phyloP scores from a whole-genome alignment of 2,888 invertebrate genomes.

The Philhelius pedissequus region DNA sequence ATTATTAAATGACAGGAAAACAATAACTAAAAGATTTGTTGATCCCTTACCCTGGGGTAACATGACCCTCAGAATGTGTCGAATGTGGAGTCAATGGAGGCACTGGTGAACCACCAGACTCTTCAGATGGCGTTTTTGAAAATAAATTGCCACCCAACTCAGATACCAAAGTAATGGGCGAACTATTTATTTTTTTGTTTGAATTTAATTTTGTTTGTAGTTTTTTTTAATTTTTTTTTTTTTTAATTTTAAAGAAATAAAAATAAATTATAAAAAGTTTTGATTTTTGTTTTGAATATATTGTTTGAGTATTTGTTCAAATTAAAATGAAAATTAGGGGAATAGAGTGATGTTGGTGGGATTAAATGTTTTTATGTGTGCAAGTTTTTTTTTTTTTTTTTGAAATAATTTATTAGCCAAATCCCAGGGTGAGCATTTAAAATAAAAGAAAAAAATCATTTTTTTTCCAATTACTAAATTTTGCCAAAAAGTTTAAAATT shows the following conservation, averaged over 20 bases:
- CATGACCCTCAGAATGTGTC: conserved; percentile 81
- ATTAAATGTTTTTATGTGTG: conserved; percentile 24
- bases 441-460: conserved; percentile 63
- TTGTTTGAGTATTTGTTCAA: conserved; percentile 30
- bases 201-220: conserved; percentile 6
- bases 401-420: conserved; percentile 71
- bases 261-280: conserved; percentile 23
- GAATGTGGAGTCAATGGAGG: conserved; percentile 84
- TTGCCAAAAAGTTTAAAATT: conserved; percentile 30
- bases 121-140: conserved; percentile 95
- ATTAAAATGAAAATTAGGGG: conserved; percentile 60
- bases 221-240: conserved; percentile 1
- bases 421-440: conserved; percentile 72
- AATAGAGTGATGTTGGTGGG: conserved; percentile 33
- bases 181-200: conserved; percentile 80
- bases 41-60: conserved; percentile 78
- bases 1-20: conserved; percentile 13
- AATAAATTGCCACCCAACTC: conserved; percentile 97
- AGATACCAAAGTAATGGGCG: conserved; percentile 94
- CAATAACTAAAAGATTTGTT: conserved; percentile 47
- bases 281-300: conserved; percentile 20
- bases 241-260: background rate
- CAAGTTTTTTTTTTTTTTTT: conserved; percentile 14
- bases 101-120: conserved; percentile 85
- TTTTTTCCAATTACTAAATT: conserved; percentile 57